Percentiles rank a stretch among this genome's conserved stretches.
phyloP scores from a whole-genome alignment of 2,113 vertebrate species.

The Oryzias melastigma region DNA sequence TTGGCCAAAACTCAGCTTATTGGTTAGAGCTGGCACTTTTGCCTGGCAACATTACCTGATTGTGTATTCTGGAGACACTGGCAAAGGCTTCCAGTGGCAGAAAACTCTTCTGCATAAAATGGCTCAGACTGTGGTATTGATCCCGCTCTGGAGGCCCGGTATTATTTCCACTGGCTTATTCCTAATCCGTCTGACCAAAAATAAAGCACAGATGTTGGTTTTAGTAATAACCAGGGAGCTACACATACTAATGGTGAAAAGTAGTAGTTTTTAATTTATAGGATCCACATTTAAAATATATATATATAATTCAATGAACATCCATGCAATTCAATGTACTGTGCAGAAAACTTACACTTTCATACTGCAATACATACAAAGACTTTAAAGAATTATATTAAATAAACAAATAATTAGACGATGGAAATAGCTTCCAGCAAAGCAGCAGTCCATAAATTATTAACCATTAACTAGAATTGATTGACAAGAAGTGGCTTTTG shows the following conservation, averaged over 20 bases:
- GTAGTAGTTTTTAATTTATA: not conserved
- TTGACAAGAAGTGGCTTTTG: not conserved
- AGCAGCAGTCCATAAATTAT: not conserved
- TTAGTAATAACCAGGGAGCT: not conserved
- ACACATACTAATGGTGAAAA: not conserved
- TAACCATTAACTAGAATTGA: not conserved
- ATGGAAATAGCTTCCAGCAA: not conserved
- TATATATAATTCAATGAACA: too few relatives aligned
- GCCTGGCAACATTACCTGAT: conserved; percentile 70
- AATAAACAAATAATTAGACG: not conserved
- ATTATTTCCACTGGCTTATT: not conserved
- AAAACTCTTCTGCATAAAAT: conserved; percentile 26
- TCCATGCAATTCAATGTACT: too few relatives aligned
- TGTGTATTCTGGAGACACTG: conserved; percentile 66
- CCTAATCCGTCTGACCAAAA: conserved; percentile 5
- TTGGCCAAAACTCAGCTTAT: conserved; percentile 66
- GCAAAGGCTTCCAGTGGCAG: conserved; percentile 55
- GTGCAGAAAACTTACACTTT: too few relatives aligned
- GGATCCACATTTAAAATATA: too few relatives aligned
- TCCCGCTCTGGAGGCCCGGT: conserved; percentile 1
- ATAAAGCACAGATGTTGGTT: not conserved
- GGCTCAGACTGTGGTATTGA: conserved; percentile 23
- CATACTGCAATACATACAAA: too few relatives aligned
- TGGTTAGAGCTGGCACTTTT: conserved; percentile 58
- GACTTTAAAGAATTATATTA: not conserved